These are phyloP conservation scores for Pseudomugil tenellus DNA, from an alignment of 2,797 vertebrate species.

Conservation along the genomic window DNA sequence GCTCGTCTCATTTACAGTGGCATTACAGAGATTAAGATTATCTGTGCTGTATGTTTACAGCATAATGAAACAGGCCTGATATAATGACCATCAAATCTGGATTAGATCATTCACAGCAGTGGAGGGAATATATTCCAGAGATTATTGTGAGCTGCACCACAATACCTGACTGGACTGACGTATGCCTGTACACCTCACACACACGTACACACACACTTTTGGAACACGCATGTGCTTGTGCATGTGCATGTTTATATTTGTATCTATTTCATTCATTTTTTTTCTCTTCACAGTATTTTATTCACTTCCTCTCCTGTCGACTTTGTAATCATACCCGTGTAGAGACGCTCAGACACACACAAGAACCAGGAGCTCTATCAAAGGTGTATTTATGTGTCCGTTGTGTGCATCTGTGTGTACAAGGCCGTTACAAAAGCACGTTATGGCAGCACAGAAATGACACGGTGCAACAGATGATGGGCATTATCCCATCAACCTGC, in stretches of 20 bases:
- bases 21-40: conserved; percentile 79
- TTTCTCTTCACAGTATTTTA: background rate
- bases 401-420: conserved; percentile 42
- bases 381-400: conserved; percentile 4
- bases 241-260: background rate
- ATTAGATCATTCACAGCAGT: conserved; percentile 78
- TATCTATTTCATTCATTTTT: background rate
- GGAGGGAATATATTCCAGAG: conserved; percentile 62
- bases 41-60: conserved; percentile 74
- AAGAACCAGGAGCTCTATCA: background rate
- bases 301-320: background rate
- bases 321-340: background rate
- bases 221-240: background rate
- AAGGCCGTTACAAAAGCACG: conserved; percentile 75
- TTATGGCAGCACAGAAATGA: conserved; percentile 78
- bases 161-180: conserved; percentile 45
- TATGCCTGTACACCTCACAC: conserved; percentile 38
- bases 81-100: conserved; percentile 81
- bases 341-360: conserved; percentile 22
- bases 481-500: conserved; percentile 85
- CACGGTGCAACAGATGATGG: conserved; percentile 84
- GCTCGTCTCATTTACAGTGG: conserved; percentile 65
- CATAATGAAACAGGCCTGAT: conserved; percentile 75
- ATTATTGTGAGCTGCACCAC: conserved; percentile 63
- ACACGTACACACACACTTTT: conserved; percentile 31